Evolutionary conservation across 2,797 vertebrate genomes (phyloP), one percentile per base, ranked within the genome.

Genomic region (Vipera ursinii): DNA sequence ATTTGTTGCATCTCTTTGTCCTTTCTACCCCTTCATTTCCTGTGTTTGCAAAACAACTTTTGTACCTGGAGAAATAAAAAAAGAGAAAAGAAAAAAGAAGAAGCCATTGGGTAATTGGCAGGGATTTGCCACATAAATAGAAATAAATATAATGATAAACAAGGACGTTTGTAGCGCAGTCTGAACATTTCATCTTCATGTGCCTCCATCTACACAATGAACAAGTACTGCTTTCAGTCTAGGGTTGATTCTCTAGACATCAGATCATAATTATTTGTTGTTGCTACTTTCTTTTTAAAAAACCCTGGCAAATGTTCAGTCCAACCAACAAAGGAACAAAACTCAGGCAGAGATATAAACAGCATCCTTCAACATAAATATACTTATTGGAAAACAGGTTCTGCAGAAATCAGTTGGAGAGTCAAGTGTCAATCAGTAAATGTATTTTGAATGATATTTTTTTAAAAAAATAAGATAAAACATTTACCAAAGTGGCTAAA

Each of bases 81-180:
- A 53, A 5, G 10, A 94, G 1, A 9, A 82, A 48, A 4, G 6
- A 2, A 24, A 82, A 44, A 78, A 82, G 9, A 61, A 85, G 48
- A 48, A 94, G 14, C 12, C 53, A 87, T 93, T 95, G 91, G 90
- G 44, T 60, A 89, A 85, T 88, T 90, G 13, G 51, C 9, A 88
- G 48, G 73, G 8, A 56, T 91, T 14, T 92, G 7, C 87, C 89
- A 88, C 44, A 12, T 24, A 92, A 96, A 57, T 2, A 1, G 2
- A 94, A 94, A 48, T 89, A 93, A 91, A 89, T 78, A 85, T 87
- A 86, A 57, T 78, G 88, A 90, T 88, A 60, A 92, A 91, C 38
- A 95, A 92, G 6, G 55, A 56, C 1, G 20, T 91, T 86, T 92
- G 13, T 89, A 22, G 10, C 32, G 53, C 94, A 32, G 15, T 88